These are phyloP conservation scores for Oreamnos americanus DNA, from an alignment of 2,113 vertebrate genomes.

Conservation along the genomic window DNA sequence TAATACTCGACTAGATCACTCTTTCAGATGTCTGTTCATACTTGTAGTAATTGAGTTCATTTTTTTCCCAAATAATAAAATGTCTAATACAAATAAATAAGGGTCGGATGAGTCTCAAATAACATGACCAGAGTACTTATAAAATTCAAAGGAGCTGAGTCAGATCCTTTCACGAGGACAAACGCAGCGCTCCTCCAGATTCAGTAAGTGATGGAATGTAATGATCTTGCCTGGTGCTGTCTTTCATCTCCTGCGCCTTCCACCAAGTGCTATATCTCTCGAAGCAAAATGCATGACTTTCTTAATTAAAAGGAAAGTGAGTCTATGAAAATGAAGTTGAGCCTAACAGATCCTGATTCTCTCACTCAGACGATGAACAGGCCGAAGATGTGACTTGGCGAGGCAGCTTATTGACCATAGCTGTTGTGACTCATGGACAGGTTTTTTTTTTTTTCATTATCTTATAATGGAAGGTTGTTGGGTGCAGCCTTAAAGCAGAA, in stretches of 20 bases:
- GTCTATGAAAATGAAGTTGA: neutral
- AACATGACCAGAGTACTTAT: neutral
- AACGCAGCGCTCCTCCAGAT: neutral
- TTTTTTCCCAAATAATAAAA: slow-evolving; percentile 38
- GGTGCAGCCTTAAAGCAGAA: neutral
- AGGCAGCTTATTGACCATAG: neutral
- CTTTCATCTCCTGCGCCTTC: neutral
- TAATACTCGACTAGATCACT: neutral
- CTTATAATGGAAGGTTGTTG: neutral
- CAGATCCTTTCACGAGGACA: neutral
- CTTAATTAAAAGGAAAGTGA: slow-evolving; percentile 24
- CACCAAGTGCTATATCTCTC: neutral
- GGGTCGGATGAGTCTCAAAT: neutral
- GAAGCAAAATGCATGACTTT: neutral
- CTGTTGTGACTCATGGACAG: neutral
- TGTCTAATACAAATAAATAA: slow-evolving; percentile 33
- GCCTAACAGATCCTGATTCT: slow-evolving; percentile 14
- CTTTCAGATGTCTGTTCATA: neutral
- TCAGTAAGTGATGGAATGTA: neutral
- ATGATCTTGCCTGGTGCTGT: neutral
- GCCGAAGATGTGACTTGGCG: neutral
- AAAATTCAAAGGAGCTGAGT: neutral
- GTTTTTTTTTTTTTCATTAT: neutral
- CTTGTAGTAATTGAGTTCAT: slow-evolving; percentile 12
- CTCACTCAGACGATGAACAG: neutral